Conservation (phyloP, 1,140 invertebrate species). For the Plodia interpunctella region DNA sequence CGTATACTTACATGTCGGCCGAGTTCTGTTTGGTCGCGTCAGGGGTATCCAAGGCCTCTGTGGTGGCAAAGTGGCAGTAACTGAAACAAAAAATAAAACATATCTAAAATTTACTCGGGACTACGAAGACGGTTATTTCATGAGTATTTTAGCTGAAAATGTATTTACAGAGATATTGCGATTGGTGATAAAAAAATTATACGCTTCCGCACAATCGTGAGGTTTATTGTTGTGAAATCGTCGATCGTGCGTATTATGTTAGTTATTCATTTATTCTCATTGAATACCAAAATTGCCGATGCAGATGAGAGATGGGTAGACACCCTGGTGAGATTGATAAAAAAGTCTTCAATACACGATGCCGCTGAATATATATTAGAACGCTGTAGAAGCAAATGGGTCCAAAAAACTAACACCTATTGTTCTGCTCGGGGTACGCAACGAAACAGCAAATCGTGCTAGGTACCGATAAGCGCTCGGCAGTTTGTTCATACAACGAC, state of each 20-base stretch:
- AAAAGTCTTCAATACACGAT: background rate
- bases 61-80: conserved; percentile 91
- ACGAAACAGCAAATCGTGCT: conserved; percentile 29
- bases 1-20: conserved; percentile 89
- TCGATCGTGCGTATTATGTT: conserved; percentile 35
- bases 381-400: conserved; percentile 29
- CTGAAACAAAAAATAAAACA: conserved; percentile 82
- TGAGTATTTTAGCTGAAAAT: background rate
- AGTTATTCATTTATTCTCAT: conserved; percentile 11
- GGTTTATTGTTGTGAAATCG: conserved; percentile 33
- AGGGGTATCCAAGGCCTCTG: conserved; percentile 96
- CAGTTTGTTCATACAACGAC: conserved; percentile 11
- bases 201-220: conserved; percentile 18
- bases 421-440: conserved; percentile 29
- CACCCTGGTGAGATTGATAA: conserved; percentile 1
- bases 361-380: conserved; percentile 26
- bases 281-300: background rate
- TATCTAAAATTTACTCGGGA: background rate
- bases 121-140: background rate
- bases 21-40: conserved; percentile 89
- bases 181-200: conserved; percentile 25
- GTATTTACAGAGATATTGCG: background rate
- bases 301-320: background rate
- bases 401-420: conserved; percentile 28
- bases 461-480: conserved; percentile 25